Evolutionary conservation across 1,140 invertebrate species (phyloP).

Genomic region (Ostrea edulis): DNA sequence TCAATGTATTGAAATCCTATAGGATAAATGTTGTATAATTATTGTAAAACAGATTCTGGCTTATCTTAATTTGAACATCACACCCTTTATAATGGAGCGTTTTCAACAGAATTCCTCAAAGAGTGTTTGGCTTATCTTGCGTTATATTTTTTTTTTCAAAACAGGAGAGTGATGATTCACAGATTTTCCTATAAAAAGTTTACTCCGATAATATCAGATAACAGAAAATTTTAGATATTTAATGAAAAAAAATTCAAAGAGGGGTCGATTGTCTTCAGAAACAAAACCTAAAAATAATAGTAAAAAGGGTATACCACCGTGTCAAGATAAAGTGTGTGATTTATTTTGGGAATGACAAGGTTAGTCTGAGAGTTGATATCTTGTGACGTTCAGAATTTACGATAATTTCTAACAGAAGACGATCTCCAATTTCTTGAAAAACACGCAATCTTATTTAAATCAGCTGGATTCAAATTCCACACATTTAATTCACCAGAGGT

Average conservation of each 20-base stretch:
- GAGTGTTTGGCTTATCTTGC: background rate
- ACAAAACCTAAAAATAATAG: background rate
- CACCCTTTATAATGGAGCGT: background rate
- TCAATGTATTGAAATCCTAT: too few relatives aligned
- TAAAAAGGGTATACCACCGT: background rate
- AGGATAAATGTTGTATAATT: too few relatives aligned
- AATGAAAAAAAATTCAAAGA: conserved; percentile 2
- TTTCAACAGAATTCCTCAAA: background rate
- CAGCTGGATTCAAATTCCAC: conserved; percentile 2
- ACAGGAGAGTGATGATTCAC: background rate
- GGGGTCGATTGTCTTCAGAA: background rate
- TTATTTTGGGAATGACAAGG: conserved; percentile 14
- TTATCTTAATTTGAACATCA: background rate
- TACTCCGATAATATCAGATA: background rate
- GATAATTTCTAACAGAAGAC: background rate
- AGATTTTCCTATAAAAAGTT: conserved; percentile 5
- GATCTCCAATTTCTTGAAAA: conserved; percentile 20
- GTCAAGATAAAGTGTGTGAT: conserved; percentile 8
- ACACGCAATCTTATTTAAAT: background rate
- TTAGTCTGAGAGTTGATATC: background rate
- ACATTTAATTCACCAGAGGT: background rate
- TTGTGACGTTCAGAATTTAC: background rate
- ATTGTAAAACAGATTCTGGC: background rate
- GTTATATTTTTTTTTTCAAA: background rate
- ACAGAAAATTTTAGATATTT: conserved; percentile 1